Evolutionary conservation across 2,888 invertebrate species (phyloP), one percentile per base, ranked within the genome.

Genomic region (Synergus itoensis): DNA sequence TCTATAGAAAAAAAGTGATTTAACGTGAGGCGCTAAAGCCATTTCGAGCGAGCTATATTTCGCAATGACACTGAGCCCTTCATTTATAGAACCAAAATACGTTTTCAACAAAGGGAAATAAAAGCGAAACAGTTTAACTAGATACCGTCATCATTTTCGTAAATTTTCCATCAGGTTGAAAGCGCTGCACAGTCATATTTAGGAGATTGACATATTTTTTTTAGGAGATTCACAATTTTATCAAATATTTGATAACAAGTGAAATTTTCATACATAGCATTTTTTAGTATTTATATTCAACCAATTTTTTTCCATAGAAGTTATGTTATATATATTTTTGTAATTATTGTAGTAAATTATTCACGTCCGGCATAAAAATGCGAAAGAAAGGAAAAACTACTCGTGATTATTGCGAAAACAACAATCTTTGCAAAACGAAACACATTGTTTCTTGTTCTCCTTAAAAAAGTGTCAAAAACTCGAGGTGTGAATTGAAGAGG

Each of bases 401-500:
- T 64, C n/a, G 28, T 2, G 63, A 40, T 64, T 64, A 40, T 40
- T 40, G n/a, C 12, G 1, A n/a, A 64, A 64, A 64, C 1, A 16
- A n/a, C 9, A n/a, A 8, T 57, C 18, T 57, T 45, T 12, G 11
- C 11, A 45, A 67, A 67, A 67, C 14, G n/a, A 67, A 43, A 18
- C 9, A 45, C 12, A 11, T 67, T 67, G n/a, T 21, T 67, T 12
- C 41, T 21, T 21, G 18, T 11, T 57, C 53, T 18, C 8, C 9
- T 57, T 9, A 18, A 57, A 64, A 64, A 65, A 43, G 67, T 45
- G 21, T 67, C 45, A 67, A 67, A 65, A 43, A 67, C n/a, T 43
- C 5, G 18, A 67, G 43, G 18, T 18, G 11, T 18, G 45, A 67
- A 67, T 43, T 67, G 0, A 18, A 67, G 65, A 41, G 8, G 8